Percentiles rank a stretch among this genome's conserved stretches.
Evolutionary conservation across 1,140 invertebrate genomes (phyloP).

Genomic region (Sitodiplosis mosellana): DNA sequence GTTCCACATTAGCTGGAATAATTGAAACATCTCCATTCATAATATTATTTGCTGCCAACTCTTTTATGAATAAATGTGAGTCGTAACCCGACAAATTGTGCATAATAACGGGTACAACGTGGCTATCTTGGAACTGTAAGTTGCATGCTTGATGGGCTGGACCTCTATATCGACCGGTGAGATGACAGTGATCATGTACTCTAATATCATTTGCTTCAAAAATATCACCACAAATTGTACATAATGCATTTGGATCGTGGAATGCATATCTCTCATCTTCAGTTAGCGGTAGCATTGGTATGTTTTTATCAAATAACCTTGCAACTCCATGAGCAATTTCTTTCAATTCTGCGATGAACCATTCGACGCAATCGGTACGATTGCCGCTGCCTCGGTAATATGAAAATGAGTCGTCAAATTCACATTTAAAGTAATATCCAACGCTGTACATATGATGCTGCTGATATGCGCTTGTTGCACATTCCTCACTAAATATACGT

Average conservation of each 20-base stretch:
- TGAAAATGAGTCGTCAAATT: no score
- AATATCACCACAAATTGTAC: constrained; percentile 16
- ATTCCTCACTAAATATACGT: no score
- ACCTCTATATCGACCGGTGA: constrained; percentile 17
- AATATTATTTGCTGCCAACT: constrained; percentile 8
- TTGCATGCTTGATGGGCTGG: constrained; percentile 21
- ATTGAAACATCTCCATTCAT: constrained; percentile 12
- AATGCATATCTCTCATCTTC: neutral
- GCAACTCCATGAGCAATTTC: neutral
- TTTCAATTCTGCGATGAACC: no score
- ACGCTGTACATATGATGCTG: no score
- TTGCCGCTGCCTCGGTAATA: no score
- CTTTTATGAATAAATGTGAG: constrained; percentile 20
- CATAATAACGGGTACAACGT: constrained; percentile 21
- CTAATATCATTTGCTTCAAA: constrained; percentile 6
- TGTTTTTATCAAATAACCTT: neutral
- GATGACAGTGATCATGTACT: constrained; percentile 18
- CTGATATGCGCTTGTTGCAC: no score
- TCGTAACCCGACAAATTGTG: constrained; percentile 20
- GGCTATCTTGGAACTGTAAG: constrained; percentile 14
- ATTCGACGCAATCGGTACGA: no score
- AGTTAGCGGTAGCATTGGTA: neutral
- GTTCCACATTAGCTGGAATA: constrained; percentile 22
- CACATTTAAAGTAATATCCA: no score
- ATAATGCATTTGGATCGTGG: constrained; percentile 3